Evolutionary conservation across 1,140 invertebrate species (phyloP), one percentile per base, ranked within the genome.

Genomic region (Brachionus angularis): DNA sequence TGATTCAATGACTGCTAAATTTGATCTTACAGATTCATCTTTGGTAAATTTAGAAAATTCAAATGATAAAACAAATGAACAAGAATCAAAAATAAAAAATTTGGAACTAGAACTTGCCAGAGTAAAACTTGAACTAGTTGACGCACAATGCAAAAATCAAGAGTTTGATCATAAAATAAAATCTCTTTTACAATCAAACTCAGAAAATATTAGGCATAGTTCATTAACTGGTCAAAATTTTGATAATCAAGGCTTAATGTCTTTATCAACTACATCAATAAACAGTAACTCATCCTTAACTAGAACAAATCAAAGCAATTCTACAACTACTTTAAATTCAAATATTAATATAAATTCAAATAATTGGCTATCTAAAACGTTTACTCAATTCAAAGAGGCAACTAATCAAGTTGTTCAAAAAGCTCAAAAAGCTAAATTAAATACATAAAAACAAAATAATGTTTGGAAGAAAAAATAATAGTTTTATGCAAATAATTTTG

Each of bases 351-450:
- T 10, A 10, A 16, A 16, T 16, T 16, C 10, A 16, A 47, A 47
- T 8, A 52, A 31, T 42, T 70, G 67, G 67, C 21, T 70, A n/a
- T 70, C 67, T 3, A 70, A 70, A 18, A 70, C 47, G 12, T 18
- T 70, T 14, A 70, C 25, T 16, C 31, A 50, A 29, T 50, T 70
- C 18, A 70, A 70, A 53, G 67, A 70, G 25, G 67, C 47, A 5
- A 52, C 67, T n/a, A 50, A 36, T 70, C 39, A 67, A 34, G 62
- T 67, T 16, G 62, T 67, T 2, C 62, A 67, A 67, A 67, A 67
- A 34, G 62, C 62, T 0, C 62, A 67, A 49, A 67, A 67, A 50
- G 18, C 47, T 0, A 67, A 67, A 47, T 3, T 8, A 12, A 52
- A 5, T 42, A 7, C 4, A 14, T 42, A 42, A 14, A 7, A n/a